These are phyloP conservation scores for Rhinogobio ventralis DNA, from an alignment of 2,797 vertebrate genomes.

Conservation along the genomic window DNA sequence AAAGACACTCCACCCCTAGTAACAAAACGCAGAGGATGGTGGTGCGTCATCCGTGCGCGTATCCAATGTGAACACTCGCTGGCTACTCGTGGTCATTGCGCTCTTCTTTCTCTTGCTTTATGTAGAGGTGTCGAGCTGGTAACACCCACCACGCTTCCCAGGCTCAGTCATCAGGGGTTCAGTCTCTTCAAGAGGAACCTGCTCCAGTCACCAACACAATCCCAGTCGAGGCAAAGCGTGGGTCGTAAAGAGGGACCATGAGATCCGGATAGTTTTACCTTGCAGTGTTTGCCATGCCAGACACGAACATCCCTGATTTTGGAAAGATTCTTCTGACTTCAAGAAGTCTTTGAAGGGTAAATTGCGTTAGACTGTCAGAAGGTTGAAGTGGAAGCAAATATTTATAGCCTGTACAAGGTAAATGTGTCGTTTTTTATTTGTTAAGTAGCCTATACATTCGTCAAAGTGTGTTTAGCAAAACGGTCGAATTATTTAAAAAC, in stretches of 20 bases:
- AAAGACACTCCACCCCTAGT: conserved; percentile 46
- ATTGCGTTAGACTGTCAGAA: neutral
- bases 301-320: conserved; percentile 21
- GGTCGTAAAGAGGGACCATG: conserved; percentile 17
- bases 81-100: conserved; percentile 47
- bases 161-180: conserved; percentile 84
- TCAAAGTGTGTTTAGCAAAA: neutral
- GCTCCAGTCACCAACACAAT: conserved; percentile 82
- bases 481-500: neutral
- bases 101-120: conserved; percentile 58
- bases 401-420: neutral
- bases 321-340: conserved; percentile 4
- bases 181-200: conserved; percentile 83
- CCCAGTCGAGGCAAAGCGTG: conserved; percentile 66
- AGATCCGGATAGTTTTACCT: conserved; percentile 39
- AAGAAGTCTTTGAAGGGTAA: neutral
- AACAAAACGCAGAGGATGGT: conserved; percentile 43
- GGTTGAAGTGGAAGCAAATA: neutral
- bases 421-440: neutral
- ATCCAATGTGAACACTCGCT: conserved; percentile 58
- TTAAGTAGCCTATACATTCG: neutral
- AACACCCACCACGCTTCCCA: conserved; percentile 82
- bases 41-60: conserved; percentile 51
- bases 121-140: conserved; percentile 79
- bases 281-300: conserved; percentile 18